Conservation (phyloP, 30 jellyfish, hydroid and myxozoan species). For the Aurelia coerulea region DNA sequence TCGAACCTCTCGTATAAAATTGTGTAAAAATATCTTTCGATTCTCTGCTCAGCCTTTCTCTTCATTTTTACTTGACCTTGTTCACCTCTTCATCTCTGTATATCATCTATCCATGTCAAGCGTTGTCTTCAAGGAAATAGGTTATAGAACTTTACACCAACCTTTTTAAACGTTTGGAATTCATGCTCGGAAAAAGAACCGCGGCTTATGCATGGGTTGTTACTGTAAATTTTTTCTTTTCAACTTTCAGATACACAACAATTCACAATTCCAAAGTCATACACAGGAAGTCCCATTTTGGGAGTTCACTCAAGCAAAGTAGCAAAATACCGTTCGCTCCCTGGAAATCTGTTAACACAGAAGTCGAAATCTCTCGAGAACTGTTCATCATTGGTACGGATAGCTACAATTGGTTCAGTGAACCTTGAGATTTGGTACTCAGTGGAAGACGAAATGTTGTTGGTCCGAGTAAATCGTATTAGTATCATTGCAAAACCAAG, state of each 20-base stretch:
- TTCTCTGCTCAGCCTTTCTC: too few relatives aligned
- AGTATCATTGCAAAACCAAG: slow-evolving; percentile 62
- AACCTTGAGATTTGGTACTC: slow-evolving; percentile 55
- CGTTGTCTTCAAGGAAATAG: too few relatives aligned
- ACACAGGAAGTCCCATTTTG: slow-evolving; percentile 35
- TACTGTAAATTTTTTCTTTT: too few relatives aligned
- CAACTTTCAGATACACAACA: slow-evolving; percentile 4
- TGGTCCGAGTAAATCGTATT: slow-evolving; percentile 50
- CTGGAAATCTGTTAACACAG: background rate
- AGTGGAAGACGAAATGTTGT: slow-evolving; percentile 66
- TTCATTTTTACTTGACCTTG: too few relatives aligned
- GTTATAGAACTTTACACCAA: too few relatives aligned
- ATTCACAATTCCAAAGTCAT: slow-evolving; percentile 57
- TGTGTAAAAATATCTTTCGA: too few relatives aligned
- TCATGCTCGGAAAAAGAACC: too few relatives aligned
- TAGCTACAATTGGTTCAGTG: slow-evolving; percentile 59
- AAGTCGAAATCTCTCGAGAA: slow-evolving; percentile 30
- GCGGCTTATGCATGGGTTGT: too few relatives aligned
- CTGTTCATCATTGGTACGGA: background rate
- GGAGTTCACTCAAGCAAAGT: background rate
- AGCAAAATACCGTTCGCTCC: background rate
- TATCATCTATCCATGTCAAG: too few relatives aligned
- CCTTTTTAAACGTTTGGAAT: too few relatives aligned
- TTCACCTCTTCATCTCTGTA: too few relatives aligned
- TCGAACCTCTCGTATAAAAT: too few relatives aligned